Conservation (phyloP, 2,113 vertebrate species). For the Zosterops borbonicus region DNA sequence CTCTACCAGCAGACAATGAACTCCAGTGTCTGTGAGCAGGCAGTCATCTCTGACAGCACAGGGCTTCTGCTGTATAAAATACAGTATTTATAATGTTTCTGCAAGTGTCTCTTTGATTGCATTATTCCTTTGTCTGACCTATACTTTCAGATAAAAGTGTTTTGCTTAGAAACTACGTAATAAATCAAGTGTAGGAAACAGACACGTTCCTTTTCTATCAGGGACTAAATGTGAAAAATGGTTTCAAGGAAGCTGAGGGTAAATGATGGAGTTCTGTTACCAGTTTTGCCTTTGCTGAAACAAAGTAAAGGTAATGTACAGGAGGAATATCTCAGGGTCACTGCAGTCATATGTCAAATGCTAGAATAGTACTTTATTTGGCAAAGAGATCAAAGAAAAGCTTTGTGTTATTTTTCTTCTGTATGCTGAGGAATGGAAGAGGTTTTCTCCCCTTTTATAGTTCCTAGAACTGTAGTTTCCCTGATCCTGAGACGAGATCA, state of each 20-base stretch:
- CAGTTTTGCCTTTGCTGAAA: conserved; percentile 65
- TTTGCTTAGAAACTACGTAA: conserved; percentile 68
- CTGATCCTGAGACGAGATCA: conserved; percentile 65
- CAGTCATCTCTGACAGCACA: conserved; percentile 51
- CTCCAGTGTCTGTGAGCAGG: conserved; percentile 20
- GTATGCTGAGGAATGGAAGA: neutral
- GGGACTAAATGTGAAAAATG: conserved; percentile 55
- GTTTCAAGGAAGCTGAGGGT: conserved; percentile 53
- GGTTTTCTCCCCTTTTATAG: conserved; percentile 14
- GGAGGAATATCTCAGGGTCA: conserved; percentile 57
- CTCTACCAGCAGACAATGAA: conserved; percentile 30
- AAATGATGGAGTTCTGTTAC: conserved; percentile 69
- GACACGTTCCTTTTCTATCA: conserved; percentile 47
- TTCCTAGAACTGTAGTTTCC: conserved; percentile 22
- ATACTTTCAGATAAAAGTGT: conserved; percentile 70
- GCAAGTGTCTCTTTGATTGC: conserved; percentile 56
- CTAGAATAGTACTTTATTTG: conserved; percentile 59
- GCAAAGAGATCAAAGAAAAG: conserved; percentile 62
- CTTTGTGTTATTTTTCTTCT: conserved; percentile 45
- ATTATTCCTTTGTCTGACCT: conserved; percentile 68
- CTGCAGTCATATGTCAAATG: conserved; percentile 59
- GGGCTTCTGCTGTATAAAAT: conserved; percentile 32
- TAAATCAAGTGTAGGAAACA: conserved; percentile 65
- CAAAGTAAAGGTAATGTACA: conserved; percentile 60
- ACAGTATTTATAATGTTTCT: conserved; percentile 69